Evolutionary conservation across 2,797 vertebrate species (phyloP).

Genomic region (Lophotriccus pileatus): DNA sequence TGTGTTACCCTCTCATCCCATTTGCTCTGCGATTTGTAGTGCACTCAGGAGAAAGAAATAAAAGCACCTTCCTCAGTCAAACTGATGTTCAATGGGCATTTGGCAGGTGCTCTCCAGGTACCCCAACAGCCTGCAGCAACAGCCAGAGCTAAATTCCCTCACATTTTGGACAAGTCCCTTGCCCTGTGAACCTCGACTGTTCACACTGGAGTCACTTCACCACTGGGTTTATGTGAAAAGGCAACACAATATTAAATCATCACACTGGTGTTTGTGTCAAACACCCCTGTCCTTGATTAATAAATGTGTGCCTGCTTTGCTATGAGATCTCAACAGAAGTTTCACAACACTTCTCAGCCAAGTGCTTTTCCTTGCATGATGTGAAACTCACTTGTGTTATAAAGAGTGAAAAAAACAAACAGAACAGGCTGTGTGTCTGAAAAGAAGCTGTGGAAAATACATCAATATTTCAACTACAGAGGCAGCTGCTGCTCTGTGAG

Average conservation of each 20-base stretch:
- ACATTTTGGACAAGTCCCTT: background rate
- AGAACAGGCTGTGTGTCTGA: background rate
- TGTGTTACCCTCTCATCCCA: background rate
- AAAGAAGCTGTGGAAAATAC: slow-evolving; percentile 22
- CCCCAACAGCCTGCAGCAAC: background rate
- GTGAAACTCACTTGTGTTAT: slow-evolving; percentile 18
- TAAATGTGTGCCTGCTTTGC: background rate
- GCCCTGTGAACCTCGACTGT: background rate
- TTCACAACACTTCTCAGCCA: background rate
- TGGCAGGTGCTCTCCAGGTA: background rate
- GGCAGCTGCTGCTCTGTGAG: background rate
- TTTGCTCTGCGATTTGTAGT: rapidly evolving
- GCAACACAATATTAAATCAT: background rate
- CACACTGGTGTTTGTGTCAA: background rate
- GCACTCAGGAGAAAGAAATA: background rate
- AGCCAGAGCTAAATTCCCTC: background rate
- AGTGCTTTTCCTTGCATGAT: background rate
- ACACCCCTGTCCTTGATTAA: background rate
- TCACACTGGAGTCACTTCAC: background rate
- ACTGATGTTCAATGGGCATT: background rate
- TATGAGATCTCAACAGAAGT: background rate
- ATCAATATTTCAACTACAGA: slow-evolving; percentile 23
- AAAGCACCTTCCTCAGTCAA: background rate
- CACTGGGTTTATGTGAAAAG: background rate
- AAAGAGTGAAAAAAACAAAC: background rate